Base-by-base conservation (phyloP, 2,888 invertebrate species). In the Sycophila texana region DNA sequence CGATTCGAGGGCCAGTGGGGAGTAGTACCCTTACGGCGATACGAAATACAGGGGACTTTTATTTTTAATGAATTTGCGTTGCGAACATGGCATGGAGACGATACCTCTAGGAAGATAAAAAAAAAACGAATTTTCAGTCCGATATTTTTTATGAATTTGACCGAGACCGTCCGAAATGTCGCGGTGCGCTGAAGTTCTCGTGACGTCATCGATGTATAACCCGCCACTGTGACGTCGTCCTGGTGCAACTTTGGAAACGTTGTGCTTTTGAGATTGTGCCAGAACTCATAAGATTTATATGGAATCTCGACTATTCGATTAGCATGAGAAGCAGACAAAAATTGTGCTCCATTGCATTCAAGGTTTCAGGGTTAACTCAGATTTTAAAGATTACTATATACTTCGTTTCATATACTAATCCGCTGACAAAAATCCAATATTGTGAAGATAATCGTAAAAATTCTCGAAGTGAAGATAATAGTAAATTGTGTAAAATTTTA, bases 181-280 rank as follows among this genome's bases (percentile, higher is more conserved):
- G 13, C 22, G 4, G 49, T 49, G 22, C 10, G 12, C 49, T 18
- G 13, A 53, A 51, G 49, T 20, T 49, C 20, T n/a, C 47, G 57
- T 57, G 70, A 70, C 58, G 55, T 70, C 39, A 70, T 7, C 39
- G 57, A n/a, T 20, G 39, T 39, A 30, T 57, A 10, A 39, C 30
- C 22, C 55, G 39, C 39, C 49, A 49, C 18, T 4, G 20, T 51
- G 66, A 49, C 20, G 47, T 66, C n/a, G 20, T 51, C 49, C 49
- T 20, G 16, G 22, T 26, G 60, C 13, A 30, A 61, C 18, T 61
- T 26, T 26, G 16, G 49, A 51, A 66, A 66, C 18, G 39, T 39
- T 65, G 10, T 66, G 20, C 47, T 57, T 57, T 70, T 70, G 70
- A 58, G 14, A 70, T 51, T 13, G 4, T 53, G 70, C 70, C 70